phyloP scores from a whole-genome alignment of 2,888 invertebrate species.

The Tiliacea aurago region DNA sequence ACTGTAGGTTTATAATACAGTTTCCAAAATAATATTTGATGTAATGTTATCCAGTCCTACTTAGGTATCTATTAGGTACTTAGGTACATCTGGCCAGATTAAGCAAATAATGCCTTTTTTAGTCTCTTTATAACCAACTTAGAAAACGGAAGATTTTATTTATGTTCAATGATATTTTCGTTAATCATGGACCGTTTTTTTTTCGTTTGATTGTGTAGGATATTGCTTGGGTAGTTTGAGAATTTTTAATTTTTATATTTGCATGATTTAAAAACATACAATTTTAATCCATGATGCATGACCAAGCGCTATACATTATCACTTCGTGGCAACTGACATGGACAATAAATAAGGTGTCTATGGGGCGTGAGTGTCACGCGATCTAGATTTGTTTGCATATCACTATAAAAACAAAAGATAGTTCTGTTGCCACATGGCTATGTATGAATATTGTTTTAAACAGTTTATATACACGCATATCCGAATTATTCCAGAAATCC shows the following conservation, averaged over 20 bases:
- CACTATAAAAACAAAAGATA: conserved; percentile 9
- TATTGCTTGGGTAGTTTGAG: too few relatives aligned
- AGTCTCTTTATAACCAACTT: too few relatives aligned
- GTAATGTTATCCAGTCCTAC: too few relatives aligned
- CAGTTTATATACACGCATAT: background rate
- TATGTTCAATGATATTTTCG: too few relatives aligned
- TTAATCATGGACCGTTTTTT: too few relatives aligned
- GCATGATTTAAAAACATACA: background rate
- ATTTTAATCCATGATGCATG: conserved; percentile 37
- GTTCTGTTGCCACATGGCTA: background rate
- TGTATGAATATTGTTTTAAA: background rate
- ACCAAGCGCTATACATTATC: conserved; percentile 26
- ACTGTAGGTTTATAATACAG: too few relatives aligned
- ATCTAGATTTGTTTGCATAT: conserved; percentile 24
- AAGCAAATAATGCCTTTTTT: too few relatives aligned
- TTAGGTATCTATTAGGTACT: too few relatives aligned
- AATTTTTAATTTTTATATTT: background rate
- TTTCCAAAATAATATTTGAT: background rate
- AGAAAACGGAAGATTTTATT: too few relatives aligned
- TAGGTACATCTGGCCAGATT: too few relatives aligned
- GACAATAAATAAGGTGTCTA: conserved; percentile 29
- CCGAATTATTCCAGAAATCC: too few relatives aligned
- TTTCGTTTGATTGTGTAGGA: too few relatives aligned
- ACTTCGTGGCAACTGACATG: conserved; percentile 39
- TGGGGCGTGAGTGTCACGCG: conserved; percentile 40